These are phyloP conservation scores for Ranitomeya variabilis DNA, from an alignment of 2,113 vertebrate genomes.

Conservation along the genomic window DNA sequence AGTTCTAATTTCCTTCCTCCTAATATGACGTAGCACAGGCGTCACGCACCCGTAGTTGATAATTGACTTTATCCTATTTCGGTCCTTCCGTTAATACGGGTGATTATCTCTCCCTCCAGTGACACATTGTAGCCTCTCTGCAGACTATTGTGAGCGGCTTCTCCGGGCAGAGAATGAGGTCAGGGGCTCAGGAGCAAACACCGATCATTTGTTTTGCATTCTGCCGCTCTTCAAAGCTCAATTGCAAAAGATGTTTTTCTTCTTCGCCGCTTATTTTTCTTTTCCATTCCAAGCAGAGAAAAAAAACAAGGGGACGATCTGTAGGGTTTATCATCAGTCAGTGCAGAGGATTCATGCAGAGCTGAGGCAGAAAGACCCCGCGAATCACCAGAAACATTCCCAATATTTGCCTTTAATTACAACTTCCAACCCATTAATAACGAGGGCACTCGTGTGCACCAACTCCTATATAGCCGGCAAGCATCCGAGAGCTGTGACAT, in stretches of 20 bases:
- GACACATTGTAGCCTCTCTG: slow-evolving; percentile 2
- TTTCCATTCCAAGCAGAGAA: slow-evolving; percentile 10
- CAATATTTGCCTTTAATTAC: slow-evolving; percentile 9
- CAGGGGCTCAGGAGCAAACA: slow-evolving; percentile 14
- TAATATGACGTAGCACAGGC: background rate
- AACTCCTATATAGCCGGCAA: background rate
- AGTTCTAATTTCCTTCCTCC: background rate
- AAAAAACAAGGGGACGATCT: background rate
- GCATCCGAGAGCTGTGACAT: background rate
- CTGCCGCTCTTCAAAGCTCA: slow-evolving; percentile 10
- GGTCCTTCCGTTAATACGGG: background rate
- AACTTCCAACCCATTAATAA: slow-evolving; percentile 1
- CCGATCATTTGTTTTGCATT: slow-evolving; percentile 44
- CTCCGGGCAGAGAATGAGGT: slow-evolving; percentile 31
- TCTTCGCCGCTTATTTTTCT: slow-evolving; percentile 28
- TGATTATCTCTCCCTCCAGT: slow-evolving; percentile 12
- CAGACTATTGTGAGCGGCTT: slow-evolving; percentile 1
- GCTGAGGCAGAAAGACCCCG: background rate
- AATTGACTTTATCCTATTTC: slow-evolving; percentile 21
- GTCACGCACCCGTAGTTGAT: background rate
- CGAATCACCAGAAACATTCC: background rate
- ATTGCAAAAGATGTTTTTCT: slow-evolving; percentile 50
- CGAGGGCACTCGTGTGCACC: background rate
- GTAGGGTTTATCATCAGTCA: slow-evolving; percentile 20
- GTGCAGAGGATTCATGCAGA: slow-evolving; percentile 29